Evolutionary conservation across 2,113 vertebrate genomes (phyloP), one percentile per base, ranked within the genome.

Genomic region (Nestor notabilis): DNA sequence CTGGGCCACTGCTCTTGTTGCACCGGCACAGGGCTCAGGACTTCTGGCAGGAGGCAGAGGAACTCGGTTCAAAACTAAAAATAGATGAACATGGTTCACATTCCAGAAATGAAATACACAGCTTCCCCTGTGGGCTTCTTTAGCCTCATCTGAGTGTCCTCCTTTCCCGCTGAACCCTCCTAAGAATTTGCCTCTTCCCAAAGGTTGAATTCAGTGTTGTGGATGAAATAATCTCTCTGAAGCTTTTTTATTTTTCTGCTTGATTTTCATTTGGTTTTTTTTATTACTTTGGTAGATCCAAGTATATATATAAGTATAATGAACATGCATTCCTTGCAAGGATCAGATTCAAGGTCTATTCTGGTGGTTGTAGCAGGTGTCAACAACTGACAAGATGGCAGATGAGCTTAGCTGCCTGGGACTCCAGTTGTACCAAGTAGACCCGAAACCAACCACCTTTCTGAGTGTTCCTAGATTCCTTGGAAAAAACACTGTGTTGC

Each of bases 41-140:
- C 71, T 90, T 75, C 87, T 96, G 93, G 69, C 91, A 95, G 88
- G 74, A 96, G 66, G 78, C 80, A 83, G 64, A 91, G 31, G 60
- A 89, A 44, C 86, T 78, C 1, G 1, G 53, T 88, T 94, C 88
- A 91, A 97, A 93, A 78, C 78, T 92, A 95, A 90, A 95, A 96
- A 96, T 89, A 91, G 96, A 66, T 1, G 11, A 66, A 75, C 55
- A 77, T 74, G 79, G 94, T 84, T 82, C 86, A 80, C 6, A 9
- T 93, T 95, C 95, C 90, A 96, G 83, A 93, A 95, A 75, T 68
- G 10, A 97, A 97, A 71, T 92, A 91, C 65, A 83, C 92, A 92
- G 53, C 66, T 94, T 93, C 74, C 74, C 89, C 39, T 89, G 53
- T 87, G 96, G 86, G 63, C 60, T 94, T 71, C 58, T 89, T 83